Evolutionary conservation across 1,140 invertebrate genomes (phyloP).

Genomic region (Anagrus nilaparvatae): DNA sequence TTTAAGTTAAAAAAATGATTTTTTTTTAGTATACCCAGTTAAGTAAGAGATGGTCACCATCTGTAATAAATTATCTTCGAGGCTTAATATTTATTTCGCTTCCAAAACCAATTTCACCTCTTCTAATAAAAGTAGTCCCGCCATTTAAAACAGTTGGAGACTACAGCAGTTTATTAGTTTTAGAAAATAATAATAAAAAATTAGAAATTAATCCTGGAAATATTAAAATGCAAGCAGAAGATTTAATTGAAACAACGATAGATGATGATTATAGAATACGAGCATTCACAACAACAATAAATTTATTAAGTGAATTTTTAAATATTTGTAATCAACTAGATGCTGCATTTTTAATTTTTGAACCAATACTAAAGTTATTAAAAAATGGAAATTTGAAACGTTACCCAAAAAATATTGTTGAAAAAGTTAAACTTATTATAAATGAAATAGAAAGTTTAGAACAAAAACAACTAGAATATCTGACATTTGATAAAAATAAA

Average conservation of each 20-base stretch:
- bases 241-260: conserved; percentile 44
- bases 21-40: conserved; percentile 58
- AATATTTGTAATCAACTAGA: conserved; percentile 45
- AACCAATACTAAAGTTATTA: conserved; percentile 40
- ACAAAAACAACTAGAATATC: conserved; percentile 46
- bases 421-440: conserved; percentile 38
- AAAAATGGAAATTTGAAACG: conserved; percentile 43
- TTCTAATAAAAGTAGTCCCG: conserved; percentile 47
- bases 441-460: conserved; percentile 42
- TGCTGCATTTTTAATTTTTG: conserved; percentile 41
- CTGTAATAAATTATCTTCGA: conserved; percentile 65
- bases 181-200: conserved; percentile 40
- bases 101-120: conserved; percentile 44
- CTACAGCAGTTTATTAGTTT: conserved; percentile 44
- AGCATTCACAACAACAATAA: conserved; percentile 41
- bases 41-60: conserved; percentile 74
- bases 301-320: conserved; percentile 49
- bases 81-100: conserved; percentile 56
- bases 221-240: conserved; percentile 37
- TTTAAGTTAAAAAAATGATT: conserved; percentile 10
- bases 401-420: conserved; percentile 51
- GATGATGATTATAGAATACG: conserved; percentile 54
- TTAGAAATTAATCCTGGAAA: conserved; percentile 28
- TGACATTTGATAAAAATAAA: conserved; percentile 53
- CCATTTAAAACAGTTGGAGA: conserved; percentile 51